A percentile compares a stretch with the other conserved stretches of the same genome.
Conservation (phyloP, 2,888 invertebrate genomes). For the Orgyia antiqua region DNA sequence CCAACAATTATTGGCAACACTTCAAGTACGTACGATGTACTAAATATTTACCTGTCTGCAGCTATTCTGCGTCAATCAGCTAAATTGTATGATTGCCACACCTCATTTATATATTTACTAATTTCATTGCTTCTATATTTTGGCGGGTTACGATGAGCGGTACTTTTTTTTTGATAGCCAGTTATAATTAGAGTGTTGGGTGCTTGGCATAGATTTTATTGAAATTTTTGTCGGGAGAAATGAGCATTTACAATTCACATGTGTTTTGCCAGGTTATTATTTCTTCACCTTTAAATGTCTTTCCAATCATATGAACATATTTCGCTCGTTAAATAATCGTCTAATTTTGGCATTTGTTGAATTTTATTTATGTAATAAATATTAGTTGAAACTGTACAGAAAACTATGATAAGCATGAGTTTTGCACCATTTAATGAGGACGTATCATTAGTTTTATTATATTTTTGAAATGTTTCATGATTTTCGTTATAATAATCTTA, state of each 20-base stretch:
- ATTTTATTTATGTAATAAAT: no score
- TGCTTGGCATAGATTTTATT: slow-evolving; percentile 57
- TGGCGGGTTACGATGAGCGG: slow-evolving; percentile 34
- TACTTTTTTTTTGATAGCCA: slow-evolving; percentile 42
- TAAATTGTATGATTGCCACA: slow-evolving; percentile 34
- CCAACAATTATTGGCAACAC: slow-evolving; percentile 65
- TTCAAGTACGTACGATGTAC: slow-evolving; percentile 66
- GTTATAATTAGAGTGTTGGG: slow-evolving; percentile 52
- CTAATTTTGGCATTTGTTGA: slow-evolving; percentile 15
- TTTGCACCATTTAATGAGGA: no score
- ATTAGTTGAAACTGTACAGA: no score
- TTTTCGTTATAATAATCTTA: no score
- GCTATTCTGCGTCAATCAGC: slow-evolving; percentile 46
- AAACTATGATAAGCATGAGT: no score
- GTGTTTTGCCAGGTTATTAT: slow-evolving; percentile 33
- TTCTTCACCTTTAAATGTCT: slow-evolving; percentile 33
- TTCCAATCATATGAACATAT: slow-evolving; percentile 15
- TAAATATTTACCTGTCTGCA: slow-evolving; percentile 68
- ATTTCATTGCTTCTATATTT: slow-evolving; percentile 41
- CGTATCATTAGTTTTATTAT: no score
- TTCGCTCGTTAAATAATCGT: slow-evolving; percentile 11
- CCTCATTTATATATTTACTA: slow-evolving; percentile 24
- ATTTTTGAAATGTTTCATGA: no score
- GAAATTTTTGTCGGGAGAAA: slow-evolving; percentile 43
- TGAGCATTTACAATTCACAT: slow-evolving; percentile 35